These are phyloP conservation scores for Lasioglossum villosulum DNA, from an alignment of 2,888 invertebrate species.

Conservation along the genomic window DNA sequence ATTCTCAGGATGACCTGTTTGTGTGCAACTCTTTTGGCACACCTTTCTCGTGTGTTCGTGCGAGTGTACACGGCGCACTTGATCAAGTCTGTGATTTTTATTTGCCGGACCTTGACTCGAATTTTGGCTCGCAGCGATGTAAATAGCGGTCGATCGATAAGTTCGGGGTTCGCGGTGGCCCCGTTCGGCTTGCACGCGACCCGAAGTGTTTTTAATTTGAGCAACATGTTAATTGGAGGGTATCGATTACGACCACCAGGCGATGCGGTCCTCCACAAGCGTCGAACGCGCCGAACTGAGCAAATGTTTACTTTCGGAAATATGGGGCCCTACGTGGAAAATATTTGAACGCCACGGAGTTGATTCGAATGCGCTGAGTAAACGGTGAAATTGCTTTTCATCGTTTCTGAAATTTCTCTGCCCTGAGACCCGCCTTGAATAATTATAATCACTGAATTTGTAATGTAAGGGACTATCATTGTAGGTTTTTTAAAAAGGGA, in stretches of 20 bases:
- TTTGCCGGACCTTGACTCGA: conserved; percentile 69
- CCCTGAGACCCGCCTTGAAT: not conserved
- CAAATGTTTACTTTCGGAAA: conserved; percentile 14
- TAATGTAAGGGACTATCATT: too few relatives aligned
- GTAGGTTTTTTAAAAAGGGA: too few relatives aligned
- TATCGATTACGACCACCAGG: conserved; percentile 31
- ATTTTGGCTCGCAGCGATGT: conserved; percentile 55
- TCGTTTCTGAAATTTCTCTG: not conserved
- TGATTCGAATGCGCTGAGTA: not conserved
- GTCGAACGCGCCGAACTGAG: not conserved
- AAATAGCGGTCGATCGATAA: conserved; percentile 45
- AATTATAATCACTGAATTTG: too few relatives aligned
- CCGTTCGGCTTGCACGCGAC: not conserved
- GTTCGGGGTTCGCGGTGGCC: conserved; percentile 20
- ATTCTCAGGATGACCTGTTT: not conserved
- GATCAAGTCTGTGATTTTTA: conserved; percentile 52
- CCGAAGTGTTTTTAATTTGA: conserved; percentile 28
- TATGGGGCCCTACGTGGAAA: not conserved
- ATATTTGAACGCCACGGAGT: not conserved
- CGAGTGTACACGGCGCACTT: not conserved
- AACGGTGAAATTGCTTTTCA: not conserved
- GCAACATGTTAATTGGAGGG: conserved; percentile 27
- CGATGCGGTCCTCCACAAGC: not conserved
- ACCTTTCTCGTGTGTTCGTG: not conserved
- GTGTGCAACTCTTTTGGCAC: not conserved